Conservation (phyloP, 2,113 vertebrate species). For the Trematocara marginatum region DNA sequence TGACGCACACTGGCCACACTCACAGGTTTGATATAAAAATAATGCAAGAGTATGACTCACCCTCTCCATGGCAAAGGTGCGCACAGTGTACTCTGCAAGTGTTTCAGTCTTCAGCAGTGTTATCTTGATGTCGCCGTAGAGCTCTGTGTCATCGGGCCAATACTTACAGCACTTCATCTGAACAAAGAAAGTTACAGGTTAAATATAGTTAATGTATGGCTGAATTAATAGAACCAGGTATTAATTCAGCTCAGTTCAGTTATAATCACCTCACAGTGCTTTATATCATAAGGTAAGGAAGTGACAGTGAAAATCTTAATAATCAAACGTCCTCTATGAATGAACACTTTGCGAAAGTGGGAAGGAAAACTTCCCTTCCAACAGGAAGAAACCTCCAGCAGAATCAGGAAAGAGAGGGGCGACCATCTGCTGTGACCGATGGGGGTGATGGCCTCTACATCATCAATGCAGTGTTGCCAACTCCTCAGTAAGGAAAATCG, state of each 20-base stretch:
- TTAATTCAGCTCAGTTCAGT: not conserved
- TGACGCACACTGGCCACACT: not conserved
- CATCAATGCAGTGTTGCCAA: not conserved
- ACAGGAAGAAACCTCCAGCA: not conserved
- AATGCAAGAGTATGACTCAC: conserved; percentile 60
- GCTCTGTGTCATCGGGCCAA: conserved; percentile 92
- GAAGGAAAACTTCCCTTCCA: not conserved
- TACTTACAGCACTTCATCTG: conserved; percentile 97
- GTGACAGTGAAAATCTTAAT: not conserved
- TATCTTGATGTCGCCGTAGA: conserved; percentile 96
- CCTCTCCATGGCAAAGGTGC: conserved; percentile 91
- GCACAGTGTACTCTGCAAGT: conserved; percentile 86
- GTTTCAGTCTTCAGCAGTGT: conserved; percentile 87
- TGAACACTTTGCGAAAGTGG: not conserved
- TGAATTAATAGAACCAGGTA: not conserved
- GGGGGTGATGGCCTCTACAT: not conserved
- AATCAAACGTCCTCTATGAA: not conserved
- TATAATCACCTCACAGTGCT: not conserved
- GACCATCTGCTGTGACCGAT: not conserved
- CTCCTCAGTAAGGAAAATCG: no score
- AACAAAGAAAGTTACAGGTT: not conserved
- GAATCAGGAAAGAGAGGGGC: not conserved
- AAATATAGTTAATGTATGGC: not conserved
- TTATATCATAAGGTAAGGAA: not conserved
- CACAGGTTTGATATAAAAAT: not conserved